These are phyloP conservation scores for Nyctereutes procyonoides DNA, from an alignment of 2,113 vertebrate genomes.

Conservation along the genomic window DNA sequence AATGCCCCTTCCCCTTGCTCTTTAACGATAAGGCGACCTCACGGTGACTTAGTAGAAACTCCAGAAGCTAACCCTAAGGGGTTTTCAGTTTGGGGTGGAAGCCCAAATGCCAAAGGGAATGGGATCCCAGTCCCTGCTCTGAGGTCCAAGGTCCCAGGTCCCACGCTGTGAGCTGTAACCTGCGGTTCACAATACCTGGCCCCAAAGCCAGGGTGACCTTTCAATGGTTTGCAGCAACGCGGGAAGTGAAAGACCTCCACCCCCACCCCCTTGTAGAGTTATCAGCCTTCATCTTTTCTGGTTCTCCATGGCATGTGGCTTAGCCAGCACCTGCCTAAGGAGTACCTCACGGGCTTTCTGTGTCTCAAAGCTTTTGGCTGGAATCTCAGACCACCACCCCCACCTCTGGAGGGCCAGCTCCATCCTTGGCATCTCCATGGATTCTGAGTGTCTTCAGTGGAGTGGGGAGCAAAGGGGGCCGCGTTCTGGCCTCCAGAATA, in stretches of 20 bases:
- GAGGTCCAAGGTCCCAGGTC: not conserved
- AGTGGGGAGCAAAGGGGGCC: no score
- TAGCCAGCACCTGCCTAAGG: not conserved
- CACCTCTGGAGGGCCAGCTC: not conserved
- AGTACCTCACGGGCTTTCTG: not conserved
- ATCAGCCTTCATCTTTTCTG: not conserved
- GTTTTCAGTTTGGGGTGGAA: not conserved
- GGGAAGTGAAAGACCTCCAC: not conserved
- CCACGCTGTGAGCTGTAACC: not conserved
- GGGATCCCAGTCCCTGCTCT: not conserved
- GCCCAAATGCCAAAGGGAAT: not conserved
- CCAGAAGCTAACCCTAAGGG: not conserved
- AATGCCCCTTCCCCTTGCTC: not conserved
- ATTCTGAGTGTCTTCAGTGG: not conserved
- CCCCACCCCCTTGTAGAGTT: rapidly evolving
- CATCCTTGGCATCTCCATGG: not conserved
- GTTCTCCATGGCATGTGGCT: rapidly evolving
- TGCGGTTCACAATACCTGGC: not conserved
- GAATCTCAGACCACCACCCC: not conserved
- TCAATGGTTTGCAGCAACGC: not conserved
- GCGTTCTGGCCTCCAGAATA: not conserved
- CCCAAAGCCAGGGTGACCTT: not conserved
- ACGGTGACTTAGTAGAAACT: not conserved
- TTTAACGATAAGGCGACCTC: not conserved
- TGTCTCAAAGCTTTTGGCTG: not conserved